Evolutionary conservation across 2,797 vertebrate genomes (phyloP).

Genomic region (Sebastes melanostomus): DNA sequence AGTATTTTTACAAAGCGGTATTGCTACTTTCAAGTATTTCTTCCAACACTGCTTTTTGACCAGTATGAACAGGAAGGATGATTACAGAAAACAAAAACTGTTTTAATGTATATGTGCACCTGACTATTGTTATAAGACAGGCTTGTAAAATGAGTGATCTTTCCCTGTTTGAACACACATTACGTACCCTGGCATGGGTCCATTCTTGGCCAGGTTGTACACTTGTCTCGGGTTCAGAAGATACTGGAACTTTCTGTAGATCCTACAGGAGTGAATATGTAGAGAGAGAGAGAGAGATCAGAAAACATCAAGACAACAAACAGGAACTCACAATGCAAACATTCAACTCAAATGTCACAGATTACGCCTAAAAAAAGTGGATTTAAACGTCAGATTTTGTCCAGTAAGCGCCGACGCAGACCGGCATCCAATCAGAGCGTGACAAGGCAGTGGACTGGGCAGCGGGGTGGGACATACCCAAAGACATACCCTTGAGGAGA

Average conservation of each 20-base stretch:
- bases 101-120: neutral
- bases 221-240: slow-evolving; percentile 95
- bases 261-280: slow-evolving; percentile 74
- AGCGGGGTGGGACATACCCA: slow-evolving; percentile 58
- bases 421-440: slow-evolving; percentile 21
- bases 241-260: slow-evolving; percentile 95
- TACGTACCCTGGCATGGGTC: slow-evolving; percentile 93
- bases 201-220: slow-evolving; percentile 92
- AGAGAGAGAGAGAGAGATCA: neutral
- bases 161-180: neutral
- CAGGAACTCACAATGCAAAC: neutral
- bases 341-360: neutral
- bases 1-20: too few relatives aligned
- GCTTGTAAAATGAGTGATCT: neutral
- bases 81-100: too few relatives aligned
- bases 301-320: neutral
- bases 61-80: too few relatives aligned
- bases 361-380: neutral
- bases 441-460: slow-evolving; percentile 51
- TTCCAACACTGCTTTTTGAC: too few relatives aligned
- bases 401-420: neutral
- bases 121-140: neutral
- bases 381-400: neutral
- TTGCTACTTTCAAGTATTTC: too few relatives aligned
- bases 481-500: slow-evolving; percentile 70